A percentile compares a stretch with the other conserved stretches of the same genome.
Evolutionary conservation across 2,797 vertebrate species (phyloP).

Genomic region (Pterois miles): DNA sequence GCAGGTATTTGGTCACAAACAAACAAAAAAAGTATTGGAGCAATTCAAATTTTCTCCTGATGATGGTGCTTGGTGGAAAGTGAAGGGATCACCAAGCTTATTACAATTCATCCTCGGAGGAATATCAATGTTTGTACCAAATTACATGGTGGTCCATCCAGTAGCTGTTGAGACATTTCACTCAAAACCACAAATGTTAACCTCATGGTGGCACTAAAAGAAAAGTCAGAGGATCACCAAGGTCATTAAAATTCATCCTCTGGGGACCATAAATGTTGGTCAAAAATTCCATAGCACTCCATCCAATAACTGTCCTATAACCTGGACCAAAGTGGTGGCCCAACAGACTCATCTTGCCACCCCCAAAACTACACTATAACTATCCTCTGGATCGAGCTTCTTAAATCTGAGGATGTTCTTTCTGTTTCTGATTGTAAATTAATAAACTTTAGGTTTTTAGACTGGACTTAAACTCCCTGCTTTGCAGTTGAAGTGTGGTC

Average conservation of each 20-base stretch:
- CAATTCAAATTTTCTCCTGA: not conserved
- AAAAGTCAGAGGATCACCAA: no score
- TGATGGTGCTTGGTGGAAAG: not conserved
- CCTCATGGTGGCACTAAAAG: not conserved
- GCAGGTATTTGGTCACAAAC: no score
- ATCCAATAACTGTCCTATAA: not conserved
- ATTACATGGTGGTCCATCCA: not conserved
- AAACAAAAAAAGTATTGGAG: not conserved
- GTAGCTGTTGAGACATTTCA: not conserved
- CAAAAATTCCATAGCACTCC: not conserved
- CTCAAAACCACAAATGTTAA: no score
- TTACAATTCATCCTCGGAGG: not conserved
- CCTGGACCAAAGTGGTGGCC: not conserved
- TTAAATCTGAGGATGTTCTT: not conserved
- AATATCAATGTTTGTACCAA: not conserved
- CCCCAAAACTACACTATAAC: not conserved
- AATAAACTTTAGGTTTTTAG: not conserved
- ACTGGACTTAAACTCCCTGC: not conserved
- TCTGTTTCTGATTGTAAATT: not conserved
- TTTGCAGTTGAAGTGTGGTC: not conserved
- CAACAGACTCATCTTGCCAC: not conserved
- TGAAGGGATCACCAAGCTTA: not conserved
- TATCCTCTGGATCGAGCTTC: not conserved
- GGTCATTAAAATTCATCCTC: not conserved
- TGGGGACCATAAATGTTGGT: accelerated